These are phyloP conservation scores for Phrynocephalus versicolor DNA, from an alignment of 2,113 vertebrate genomes.

Conservation along the genomic window DNA sequence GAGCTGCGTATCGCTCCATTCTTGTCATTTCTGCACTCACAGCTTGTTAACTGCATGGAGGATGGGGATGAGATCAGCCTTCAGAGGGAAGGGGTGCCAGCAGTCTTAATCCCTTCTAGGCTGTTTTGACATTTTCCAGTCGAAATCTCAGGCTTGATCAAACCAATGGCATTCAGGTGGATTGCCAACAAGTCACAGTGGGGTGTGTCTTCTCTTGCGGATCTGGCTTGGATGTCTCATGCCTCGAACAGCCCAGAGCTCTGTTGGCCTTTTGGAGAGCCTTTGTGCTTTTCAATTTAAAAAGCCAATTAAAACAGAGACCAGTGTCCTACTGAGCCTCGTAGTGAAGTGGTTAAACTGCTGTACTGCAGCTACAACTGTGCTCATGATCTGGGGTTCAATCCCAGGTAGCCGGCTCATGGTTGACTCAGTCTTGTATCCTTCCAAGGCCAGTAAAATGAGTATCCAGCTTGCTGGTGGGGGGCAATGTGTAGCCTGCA, in stretches of 20 bases:
- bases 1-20: not conserved
- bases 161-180: constrained; percentile 37
- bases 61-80: constrained; percentile 46
- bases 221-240: not conserved
- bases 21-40: not conserved
- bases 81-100: constrained; percentile 16
- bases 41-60: constrained; percentile 29
- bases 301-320: not conserved
- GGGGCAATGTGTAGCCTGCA: no score
- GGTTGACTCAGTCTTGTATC: no score
- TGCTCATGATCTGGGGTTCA: no score
- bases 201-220: fast-evolving
- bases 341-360: no score
- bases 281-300: constrained; percentile 4
- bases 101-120: constrained; percentile 44
- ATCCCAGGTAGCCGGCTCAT: no score
- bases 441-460: no score
- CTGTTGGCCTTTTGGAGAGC: not conserved
- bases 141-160: constrained; percentile 44
- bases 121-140: constrained; percentile 40
- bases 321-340: no score
- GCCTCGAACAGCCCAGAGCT: constrained; percentile 3
- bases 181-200: not conserved
- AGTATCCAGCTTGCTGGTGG: no score
- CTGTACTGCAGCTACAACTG: no score